Base-by-base conservation (phyloP, 2,888 invertebrate genomes). In the Coenonympha arcania region DNA sequence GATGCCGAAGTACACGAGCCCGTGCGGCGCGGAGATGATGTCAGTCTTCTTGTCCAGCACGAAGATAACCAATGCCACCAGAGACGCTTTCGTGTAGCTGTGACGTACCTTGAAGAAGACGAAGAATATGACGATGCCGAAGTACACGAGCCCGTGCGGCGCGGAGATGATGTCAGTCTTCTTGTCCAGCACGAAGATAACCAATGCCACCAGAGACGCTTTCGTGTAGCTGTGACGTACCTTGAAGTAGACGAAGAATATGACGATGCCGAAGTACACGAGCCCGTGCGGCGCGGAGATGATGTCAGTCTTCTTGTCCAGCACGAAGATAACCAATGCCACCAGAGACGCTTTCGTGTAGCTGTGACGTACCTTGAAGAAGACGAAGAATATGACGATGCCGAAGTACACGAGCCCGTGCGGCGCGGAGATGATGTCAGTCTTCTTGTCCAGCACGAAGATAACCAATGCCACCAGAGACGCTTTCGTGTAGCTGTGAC, bases 371-470 rank as follows among this genome's bases (percentile, higher is more conserved):
- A 91, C 91, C 89, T 96, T 97, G 83, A 98, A 97, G 87, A 98
- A 97, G 41, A 98, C 95, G 76, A 98, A 95, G 90, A 98, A 98
- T 68, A 97, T 95, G 52, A 98, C 96, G 66, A 98, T 95, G 60
- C 96, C 96, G 77, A 99, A 96, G 87, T 99, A 99, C 60, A 99
- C 96, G 15, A 99, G 89, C 30, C 97, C 95, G 79, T 99, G 98
- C 50, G 98, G 98, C 49, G 98, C 97, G 24, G 96, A 95, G 68
- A 99, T 96, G 71, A 95, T 89, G 79, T 96, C 95, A 42, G 98
- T 96, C 87, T 96, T 96, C 87, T 96, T 96, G 87, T 99, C 99
- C 75, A 98, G 81, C 53, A 99, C 95, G 84, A 99, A 99, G 66
- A 99, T 94, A 39, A 98, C 89, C 1, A 99, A 95, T 3, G 99